Percentiles rank a stretch among this genome's conserved stretches.
Conservation (phyloP, 2,113 vertebrate genomes). For the Bujurquina vittata region DNA sequence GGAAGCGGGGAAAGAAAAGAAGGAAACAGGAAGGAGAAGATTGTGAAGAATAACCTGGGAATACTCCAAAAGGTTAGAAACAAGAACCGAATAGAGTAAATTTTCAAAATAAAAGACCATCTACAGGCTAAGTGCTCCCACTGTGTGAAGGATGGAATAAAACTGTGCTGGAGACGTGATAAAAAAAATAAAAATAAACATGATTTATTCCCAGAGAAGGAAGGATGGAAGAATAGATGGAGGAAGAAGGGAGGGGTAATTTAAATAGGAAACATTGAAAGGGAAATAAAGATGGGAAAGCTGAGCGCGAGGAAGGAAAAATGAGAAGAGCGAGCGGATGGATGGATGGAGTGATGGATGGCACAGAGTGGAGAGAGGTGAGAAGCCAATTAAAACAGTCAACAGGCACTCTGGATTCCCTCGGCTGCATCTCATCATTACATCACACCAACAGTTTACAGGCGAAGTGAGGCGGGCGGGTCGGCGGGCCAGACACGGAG, state of each 20-base stretch:
- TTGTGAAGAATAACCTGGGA: neutral
- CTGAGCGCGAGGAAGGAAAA: neutral
- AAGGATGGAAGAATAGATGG: neutral
- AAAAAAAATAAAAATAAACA: no score
- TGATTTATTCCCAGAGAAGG: no score
- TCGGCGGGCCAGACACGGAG: conserved; percentile 27
- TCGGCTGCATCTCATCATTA: conserved; percentile 59
- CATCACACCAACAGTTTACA: conserved; percentile 54
- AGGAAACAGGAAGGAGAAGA: neutral
- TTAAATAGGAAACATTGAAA: neutral
- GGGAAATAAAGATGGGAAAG: neutral
- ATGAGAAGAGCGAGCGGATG: neutral
- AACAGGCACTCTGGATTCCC: conserved; percentile 71
- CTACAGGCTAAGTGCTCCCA: neutral
- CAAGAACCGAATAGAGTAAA: neutral
- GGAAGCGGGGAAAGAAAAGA: neutral
- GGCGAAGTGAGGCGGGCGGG: conserved; percentile 36
- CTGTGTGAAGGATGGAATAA: no score
- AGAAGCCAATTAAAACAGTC: conserved; percentile 75
- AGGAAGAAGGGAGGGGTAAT: no score
- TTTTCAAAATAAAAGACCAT: neutral
- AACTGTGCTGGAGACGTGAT: no score
- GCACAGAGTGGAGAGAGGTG: conserved; percentile 39
- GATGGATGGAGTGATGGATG: conserved; percentile 4
- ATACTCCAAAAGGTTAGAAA: neutral